Conservation (phyloP, 2,888 invertebrate genomes). For the Invenusta paracnida region DNA sequence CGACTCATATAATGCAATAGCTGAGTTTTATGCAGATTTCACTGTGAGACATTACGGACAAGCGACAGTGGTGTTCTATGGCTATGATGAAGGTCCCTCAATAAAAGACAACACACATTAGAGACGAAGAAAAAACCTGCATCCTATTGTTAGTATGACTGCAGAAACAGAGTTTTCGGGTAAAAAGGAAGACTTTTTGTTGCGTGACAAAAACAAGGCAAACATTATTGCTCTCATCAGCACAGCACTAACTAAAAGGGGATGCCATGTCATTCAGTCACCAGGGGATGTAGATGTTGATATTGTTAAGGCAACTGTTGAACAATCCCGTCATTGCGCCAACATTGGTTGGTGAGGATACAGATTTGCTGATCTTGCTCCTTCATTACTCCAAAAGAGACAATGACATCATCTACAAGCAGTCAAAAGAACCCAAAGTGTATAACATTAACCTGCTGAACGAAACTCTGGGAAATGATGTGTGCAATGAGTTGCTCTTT, state of each 20-base stretch:
- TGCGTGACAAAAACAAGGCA: conserved; percentile 43
- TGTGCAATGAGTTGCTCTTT: conserved; percentile 37
- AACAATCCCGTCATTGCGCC: conserved; percentile 14
- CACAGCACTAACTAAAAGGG: conserved; percentile 34
- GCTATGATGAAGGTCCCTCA: conserved; percentile 42
- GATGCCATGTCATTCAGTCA: conserved; percentile 40
- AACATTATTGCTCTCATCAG: conserved; percentile 42
- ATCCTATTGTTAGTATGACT: conserved; percentile 38
- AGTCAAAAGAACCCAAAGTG: neutral
- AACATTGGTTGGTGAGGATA: conserved; percentile 41
- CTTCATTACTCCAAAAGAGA: conserved; percentile 28
- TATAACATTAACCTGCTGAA: conserved; percentile 14
- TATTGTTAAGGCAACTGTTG: conserved; percentile 24
- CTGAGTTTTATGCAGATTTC: neutral
- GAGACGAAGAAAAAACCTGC: conserved; percentile 18
- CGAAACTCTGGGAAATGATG: neutral
- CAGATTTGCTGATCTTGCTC: conserved; percentile 41
- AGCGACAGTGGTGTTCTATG: conserved; percentile 45
- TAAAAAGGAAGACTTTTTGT: conserved; percentile 45
- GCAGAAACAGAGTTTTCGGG: conserved; percentile 41
- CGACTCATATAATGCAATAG: conserved; percentile 38
- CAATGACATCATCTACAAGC: neutral
- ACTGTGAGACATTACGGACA: conserved; percentile 34
- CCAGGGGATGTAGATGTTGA: conserved; percentile 43
- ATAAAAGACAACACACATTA: conserved; percentile 44